phyloP scores from a whole-genome alignment of 2,797 vertebrate genomes.

The Dendrocincla fuliginosa region DNA sequence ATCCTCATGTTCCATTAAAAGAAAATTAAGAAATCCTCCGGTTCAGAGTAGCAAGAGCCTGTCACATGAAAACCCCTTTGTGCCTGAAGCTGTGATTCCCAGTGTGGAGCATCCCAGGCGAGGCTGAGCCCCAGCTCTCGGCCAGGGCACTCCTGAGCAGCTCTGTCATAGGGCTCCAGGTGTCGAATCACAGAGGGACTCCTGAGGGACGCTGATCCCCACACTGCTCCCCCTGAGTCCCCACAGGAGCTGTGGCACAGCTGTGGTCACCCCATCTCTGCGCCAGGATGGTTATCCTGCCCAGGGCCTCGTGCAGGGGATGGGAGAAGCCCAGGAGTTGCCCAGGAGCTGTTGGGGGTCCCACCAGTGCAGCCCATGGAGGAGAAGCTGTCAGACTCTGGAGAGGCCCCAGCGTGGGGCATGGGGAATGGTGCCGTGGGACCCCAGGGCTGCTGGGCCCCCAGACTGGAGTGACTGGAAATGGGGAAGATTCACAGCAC shows the following conservation, averaged over 20 bases:
- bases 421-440: accelerated
- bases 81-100: not conserved
- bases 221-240: accelerated
- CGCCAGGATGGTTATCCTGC: accelerated
- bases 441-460: not conserved
- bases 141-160: not conserved
- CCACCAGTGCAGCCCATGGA: accelerated
- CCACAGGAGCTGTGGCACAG: accelerated
- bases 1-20: slow-evolving; percentile 20
- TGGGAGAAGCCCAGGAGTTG: not conserved
- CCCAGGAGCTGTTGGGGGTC: not conserved
- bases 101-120: not conserved
- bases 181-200: accelerated
- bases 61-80: not conserved
- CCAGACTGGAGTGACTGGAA: slow-evolving; percentile 2
- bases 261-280: accelerated
- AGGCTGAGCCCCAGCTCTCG: not conserved
- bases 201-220: accelerated
- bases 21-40: not conserved
- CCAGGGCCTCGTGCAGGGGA: not conserved
- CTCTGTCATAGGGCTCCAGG: accelerated
- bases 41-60: not conserved
- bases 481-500: slow-evolving; percentile 51
- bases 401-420: not conserved
- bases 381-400: not conserved